Evolutionary conservation across 2,797 vertebrate genomes (phyloP).

Genomic region (Rhabdomys pumilio): DNA sequence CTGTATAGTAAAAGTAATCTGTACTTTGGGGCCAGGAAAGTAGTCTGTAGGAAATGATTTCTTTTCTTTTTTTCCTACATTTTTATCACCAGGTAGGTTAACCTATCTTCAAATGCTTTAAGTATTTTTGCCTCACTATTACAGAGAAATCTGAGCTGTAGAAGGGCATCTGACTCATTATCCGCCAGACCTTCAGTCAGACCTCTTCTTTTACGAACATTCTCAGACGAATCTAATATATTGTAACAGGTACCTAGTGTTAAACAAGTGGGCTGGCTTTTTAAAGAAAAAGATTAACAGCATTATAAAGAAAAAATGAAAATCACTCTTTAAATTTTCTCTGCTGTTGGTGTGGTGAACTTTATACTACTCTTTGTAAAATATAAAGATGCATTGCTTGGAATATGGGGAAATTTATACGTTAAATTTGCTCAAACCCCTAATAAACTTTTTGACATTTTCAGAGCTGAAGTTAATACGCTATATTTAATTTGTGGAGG

Average conservation of each 20-base stretch:
- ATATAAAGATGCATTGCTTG: slow-evolving; percentile 89
- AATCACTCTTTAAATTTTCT: slow-evolving; percentile 87
- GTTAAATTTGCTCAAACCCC: background rate
- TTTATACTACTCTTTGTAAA: slow-evolving; percentile 84
- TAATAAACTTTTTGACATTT: background rate
- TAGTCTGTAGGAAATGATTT: slow-evolving; percentile 74
- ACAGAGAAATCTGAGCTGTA: slow-evolving; percentile 94
- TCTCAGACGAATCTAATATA: slow-evolving; percentile 99
- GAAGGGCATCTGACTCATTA: slow-evolving; percentile 91
- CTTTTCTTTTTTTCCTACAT: slow-evolving; percentile 34
- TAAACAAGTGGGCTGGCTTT: slow-evolving; percentile 87
- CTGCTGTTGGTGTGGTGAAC: slow-evolving; percentile 87
- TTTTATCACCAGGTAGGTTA: slow-evolving; percentile 75
- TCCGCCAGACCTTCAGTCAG: slow-evolving; percentile 95
- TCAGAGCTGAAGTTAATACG: slow-evolving; percentile 36
- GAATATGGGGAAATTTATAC: slow-evolving; percentile 83
- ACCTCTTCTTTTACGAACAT: slow-evolving; percentile 99
- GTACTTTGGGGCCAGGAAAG: slow-evolving; percentile 70
- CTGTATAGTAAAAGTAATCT: slow-evolving; percentile 69
- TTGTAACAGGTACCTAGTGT: slow-evolving; percentile 96
- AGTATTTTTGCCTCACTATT: slow-evolving; percentile 94
- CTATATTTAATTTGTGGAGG: slow-evolving; percentile 43
- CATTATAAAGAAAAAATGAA: slow-evolving; percentile 87
- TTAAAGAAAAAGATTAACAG: slow-evolving; percentile 88
- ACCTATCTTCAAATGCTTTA: slow-evolving; percentile 81